Evolutionary conservation across 2,113 vertebrate species (phyloP).

Genomic region (Vireo altiloquus): DNA sequence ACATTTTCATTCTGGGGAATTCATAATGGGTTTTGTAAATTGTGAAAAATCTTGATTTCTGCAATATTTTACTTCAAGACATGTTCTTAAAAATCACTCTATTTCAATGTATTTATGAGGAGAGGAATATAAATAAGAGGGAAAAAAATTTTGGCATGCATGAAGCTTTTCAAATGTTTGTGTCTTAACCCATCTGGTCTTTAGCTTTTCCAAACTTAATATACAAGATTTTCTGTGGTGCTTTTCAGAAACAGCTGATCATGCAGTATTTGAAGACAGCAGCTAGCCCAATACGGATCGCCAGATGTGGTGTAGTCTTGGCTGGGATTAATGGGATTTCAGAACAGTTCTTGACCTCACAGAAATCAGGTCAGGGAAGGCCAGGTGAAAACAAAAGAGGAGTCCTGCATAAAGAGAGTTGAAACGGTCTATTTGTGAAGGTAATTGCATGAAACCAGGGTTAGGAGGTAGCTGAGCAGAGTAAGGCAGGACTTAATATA

Average conservation of each 20-base stretch:
- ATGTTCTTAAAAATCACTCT: not conserved
- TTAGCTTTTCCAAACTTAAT: not conserved
- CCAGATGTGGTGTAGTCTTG: slow-evolving; percentile 20
- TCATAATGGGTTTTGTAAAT: not conserved
- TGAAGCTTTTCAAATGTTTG: not conserved
- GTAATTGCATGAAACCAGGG: slow-evolving; percentile 41
- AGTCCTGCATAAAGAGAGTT: slow-evolving; percentile 2
- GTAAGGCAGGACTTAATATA: slow-evolving; percentile 8
- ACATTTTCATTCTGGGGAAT: not conserved
- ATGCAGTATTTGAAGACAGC: not conserved
- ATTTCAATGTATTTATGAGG: not conserved
- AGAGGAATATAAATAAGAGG: not conserved
- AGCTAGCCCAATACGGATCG: not conserved
- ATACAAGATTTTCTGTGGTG: not conserved
- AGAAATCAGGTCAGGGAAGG: slow-evolving; percentile 22
- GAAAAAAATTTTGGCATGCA: not conserved
- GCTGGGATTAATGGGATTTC: slow-evolving; percentile 26
- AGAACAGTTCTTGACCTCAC: slow-evolving; percentile 12
- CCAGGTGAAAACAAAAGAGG: slow-evolving; percentile 45
- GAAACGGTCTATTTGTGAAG: slow-evolving; percentile 35
- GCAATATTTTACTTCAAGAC: not conserved
- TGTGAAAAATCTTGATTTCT: not conserved
- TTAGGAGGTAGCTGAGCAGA: not conserved
- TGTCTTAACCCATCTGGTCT: not conserved
- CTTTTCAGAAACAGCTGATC: not conserved